A percentile compares a stretch with the other conserved stretches of the same genome.
Conservation (phyloP, 2,113 vertebrate genomes). For the Siphamia tubifer region DNA sequence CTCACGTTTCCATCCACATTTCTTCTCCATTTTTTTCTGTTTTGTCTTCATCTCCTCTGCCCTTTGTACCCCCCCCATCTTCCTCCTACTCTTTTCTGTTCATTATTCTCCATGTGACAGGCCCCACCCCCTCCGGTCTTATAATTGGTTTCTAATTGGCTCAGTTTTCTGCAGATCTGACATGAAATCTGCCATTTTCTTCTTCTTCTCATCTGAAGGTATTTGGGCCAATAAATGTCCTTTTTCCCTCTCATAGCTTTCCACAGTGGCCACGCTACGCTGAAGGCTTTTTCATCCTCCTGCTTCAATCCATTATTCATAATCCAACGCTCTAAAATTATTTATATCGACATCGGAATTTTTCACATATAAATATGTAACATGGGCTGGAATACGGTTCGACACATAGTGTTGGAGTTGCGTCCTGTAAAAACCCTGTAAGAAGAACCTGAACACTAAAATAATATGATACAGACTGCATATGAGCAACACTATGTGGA, state of each 20-base stretch:
- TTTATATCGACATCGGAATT: neutral
- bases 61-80: slow-evolving; percentile 5
- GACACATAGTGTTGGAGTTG: no score
- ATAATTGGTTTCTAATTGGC: slow-evolving; percentile 70
- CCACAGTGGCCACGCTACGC: neutral
- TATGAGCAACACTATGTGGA: no score
- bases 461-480: no score
- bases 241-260: slow-evolving; percentile 21
- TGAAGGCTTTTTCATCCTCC: slow-evolving; percentile 30
- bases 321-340: slow-evolving; percentile 16
- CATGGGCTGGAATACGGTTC: no score
- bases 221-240: slow-evolving; percentile 43
- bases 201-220: slow-evolving; percentile 21
- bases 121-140: slow-evolving; percentile 27
- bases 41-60: slow-evolving; percentile 46
- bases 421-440: no score
- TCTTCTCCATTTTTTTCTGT: slow-evolving; percentile 27
- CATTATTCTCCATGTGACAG: slow-evolving; percentile 39
- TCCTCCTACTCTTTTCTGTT: slow-evolving; percentile 25
- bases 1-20: slow-evolving; percentile 55
- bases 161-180: slow-evolving; percentile 29
- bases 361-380: slow-evolving; percentile 21
- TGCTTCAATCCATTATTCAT: slow-evolving; percentile 40
- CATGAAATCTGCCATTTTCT: slow-evolving; percentile 56
- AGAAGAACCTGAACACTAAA: no score